These are phyloP conservation scores for Callitettix versicolor DNA, from an alignment of 1,140 invertebrate species.

Conservation along the genomic window DNA sequence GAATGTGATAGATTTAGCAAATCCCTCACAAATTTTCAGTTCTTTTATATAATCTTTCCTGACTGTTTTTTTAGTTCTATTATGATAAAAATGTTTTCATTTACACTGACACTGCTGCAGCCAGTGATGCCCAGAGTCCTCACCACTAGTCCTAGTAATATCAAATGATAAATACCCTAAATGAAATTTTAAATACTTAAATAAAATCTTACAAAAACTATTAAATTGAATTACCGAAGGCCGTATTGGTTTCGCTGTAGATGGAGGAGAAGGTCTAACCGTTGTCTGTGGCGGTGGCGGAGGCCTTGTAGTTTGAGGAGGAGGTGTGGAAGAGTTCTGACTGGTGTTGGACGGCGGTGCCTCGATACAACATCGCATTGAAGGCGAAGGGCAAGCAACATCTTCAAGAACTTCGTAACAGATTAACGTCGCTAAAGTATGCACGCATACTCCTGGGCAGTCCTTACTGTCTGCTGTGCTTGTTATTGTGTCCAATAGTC, in stretches of 20 bases:
- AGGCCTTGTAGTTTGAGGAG: constrained; percentile 10
- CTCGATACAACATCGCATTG: constrained; percentile 74
- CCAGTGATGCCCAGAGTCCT: no score
- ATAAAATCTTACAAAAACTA: no score
- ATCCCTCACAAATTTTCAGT: no score
- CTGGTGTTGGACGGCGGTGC: constrained; percentile 37
- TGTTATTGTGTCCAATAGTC: constrained; percentile 69
- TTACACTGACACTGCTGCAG: no score
- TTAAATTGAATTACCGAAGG: constrained; percentile 24
- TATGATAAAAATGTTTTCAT: no score
- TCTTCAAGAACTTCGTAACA: constrained; percentile 74
- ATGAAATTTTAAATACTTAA: no score
- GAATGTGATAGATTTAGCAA: no score
- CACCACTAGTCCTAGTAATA: no score
- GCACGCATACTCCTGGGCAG: constrained; percentile 76
- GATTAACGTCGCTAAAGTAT: constrained; percentile 66
- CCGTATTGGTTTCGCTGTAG: constrained; percentile 20
- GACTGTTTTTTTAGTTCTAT: no score
- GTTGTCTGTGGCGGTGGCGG: constrained; percentile 7
- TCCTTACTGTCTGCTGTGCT: constrained; percentile 69
- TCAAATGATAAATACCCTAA: no score
- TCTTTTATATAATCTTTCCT: no score
- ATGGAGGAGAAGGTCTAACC: constrained; percentile 3
- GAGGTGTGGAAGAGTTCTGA: constrained; percentile 11
- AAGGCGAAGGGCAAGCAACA: constrained; percentile 59